A percentile compares a stretch with the other conserved stretches of the same genome.
Conservation (phyloP, 2,113 vertebrate species). For the Otocyon megalotis region DNA sequence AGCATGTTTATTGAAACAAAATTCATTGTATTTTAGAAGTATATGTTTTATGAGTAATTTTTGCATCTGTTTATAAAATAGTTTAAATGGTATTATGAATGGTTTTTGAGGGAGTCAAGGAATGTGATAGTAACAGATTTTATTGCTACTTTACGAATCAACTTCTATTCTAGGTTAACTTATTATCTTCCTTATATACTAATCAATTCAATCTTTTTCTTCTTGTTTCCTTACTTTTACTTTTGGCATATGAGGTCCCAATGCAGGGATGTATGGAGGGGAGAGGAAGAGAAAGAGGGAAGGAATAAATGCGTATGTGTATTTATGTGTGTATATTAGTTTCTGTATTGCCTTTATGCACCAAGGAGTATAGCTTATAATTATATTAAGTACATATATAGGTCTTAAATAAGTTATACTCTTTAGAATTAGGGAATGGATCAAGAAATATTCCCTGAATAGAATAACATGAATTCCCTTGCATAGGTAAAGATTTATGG, state of each 20-base stretch:
- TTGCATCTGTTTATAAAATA: neutral
- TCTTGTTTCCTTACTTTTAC: conserved; percentile 17
- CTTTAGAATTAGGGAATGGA: neutral
- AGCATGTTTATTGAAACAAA: neutral
- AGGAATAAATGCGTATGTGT: no score
- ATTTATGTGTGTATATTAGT: neutral
- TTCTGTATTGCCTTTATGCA: neutral
- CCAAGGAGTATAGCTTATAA: neutral
- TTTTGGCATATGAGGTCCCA: neutral
- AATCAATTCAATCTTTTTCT: neutral
- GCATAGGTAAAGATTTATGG: neutral
- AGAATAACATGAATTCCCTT: neutral
- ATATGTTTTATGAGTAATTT: neutral
- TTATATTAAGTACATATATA: neutral
- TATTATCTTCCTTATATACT: neutral
- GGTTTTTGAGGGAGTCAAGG: neutral
- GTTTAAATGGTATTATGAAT: neutral
- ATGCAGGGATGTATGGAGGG: neutral
- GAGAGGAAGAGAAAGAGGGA: no score
- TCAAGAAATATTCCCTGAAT: neutral
- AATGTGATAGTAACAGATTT: neutral
- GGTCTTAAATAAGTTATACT: neutral
- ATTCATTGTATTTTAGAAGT: neutral
- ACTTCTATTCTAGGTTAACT: neutral
- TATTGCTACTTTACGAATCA: neutral